Base-by-base conservation (phyloP, 1,140 invertebrate genomes). In the Aphelenchoides fujianensis region DNA sequence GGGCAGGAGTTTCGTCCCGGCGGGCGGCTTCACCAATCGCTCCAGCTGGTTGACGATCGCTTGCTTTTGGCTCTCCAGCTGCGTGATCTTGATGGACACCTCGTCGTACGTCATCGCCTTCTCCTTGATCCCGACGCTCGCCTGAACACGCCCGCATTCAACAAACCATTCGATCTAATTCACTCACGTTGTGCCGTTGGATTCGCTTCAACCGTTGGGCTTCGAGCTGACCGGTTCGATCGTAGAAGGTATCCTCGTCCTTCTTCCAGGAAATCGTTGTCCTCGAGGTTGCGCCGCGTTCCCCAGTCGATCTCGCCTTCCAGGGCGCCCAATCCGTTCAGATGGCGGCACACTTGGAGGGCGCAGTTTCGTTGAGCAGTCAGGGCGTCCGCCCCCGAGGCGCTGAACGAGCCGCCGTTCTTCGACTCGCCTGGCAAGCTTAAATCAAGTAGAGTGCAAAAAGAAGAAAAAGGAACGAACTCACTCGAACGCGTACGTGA, bases 181-280 rank as follows among this genome's bases (percentile, higher is more conserved):
- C 2, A 66, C 63, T 35, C 16, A 66, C 63, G 12, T 66, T 66
- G 34, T 36, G 36, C 19, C 63, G 31, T 12, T 66, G 27, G 53
- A 66, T 66, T n/a, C 63, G 31, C 36, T 66, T 66, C 34, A 19
- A 16, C 2, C 63, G 16, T 37, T 66, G 63, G 1, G 32, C 32
- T 66, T 66, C 63, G n/a, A 66, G n/a, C 3, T 66, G 63, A 12
- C 63, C 63, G 0, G 63, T 66, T n/a, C 63, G 1, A 37, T 66
- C 63, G 53, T 63, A 66, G 32, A 66, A 66, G 23, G 63, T 66
- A 30, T 66, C 63, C 3, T 66, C 63, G 31, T 66, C 63, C n/a
- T 36, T 66, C 63, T 12, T 66, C 63, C 23, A 41, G 53, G 34
- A 66, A 66, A 37, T 66, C 63, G 32, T 66, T 66, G 3, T 66